Evolutionary conservation across 1,140 invertebrate species (phyloP).

Genomic region (Cydia amplana): DNA sequence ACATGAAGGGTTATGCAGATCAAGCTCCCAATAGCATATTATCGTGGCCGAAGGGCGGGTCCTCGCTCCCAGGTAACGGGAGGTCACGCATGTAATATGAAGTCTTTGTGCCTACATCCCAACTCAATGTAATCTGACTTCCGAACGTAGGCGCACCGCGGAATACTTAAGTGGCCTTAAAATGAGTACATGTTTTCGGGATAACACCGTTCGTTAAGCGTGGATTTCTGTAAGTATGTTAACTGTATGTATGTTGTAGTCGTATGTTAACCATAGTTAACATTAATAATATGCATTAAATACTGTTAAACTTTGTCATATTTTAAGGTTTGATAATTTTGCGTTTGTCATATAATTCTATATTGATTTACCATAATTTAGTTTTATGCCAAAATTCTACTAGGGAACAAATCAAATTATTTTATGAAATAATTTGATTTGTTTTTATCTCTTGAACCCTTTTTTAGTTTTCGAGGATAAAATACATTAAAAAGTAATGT

Average conservation of each 20-base stretch:
- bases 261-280: too few relatives aligned
- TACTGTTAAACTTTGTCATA: too few relatives aligned
- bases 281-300: too few relatives aligned
- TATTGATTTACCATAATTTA: not conserved
- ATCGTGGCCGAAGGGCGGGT: conserved; percentile 29
- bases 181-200: conserved; percentile 18
- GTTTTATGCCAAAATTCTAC: not conserved
- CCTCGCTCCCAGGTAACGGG: conserved; percentile 15
- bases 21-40: conserved; percentile 28
- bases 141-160: conserved; percentile 25
- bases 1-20: conserved; percentile 29
- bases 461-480: not conserved
- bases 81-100: conserved; percentile 23
- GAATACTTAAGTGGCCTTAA: conserved; percentile 31
- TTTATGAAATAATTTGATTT: too few relatives aligned
- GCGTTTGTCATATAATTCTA: too few relatives aligned
- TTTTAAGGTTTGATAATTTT: too few relatives aligned
- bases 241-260: too few relatives aligned
- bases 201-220: not conserved
- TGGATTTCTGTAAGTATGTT: not conserved
- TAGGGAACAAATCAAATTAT: too few relatives aligned
- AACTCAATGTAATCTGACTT: conserved; percentile 31
- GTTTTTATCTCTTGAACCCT: not conserved
- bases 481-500: conserved; percentile 15
- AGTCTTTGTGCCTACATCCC: conserved; percentile 32